Evolutionary conservation across 2,888 invertebrate species (phyloP), one percentile per base, ranked within the genome.

Genomic region (Lydus trimaculatus): DNA sequence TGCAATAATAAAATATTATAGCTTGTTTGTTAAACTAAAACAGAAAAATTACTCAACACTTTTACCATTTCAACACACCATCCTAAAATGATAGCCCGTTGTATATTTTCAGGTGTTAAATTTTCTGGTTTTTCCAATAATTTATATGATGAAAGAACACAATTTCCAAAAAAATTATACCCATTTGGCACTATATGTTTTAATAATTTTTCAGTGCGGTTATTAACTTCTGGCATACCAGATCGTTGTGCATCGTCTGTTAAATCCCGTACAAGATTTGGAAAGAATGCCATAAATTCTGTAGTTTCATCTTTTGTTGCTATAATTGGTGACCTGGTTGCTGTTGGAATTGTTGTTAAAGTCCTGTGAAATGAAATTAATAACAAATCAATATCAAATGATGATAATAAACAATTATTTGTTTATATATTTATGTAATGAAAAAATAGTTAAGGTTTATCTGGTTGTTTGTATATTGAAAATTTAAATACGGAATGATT

Each of bases 61-160:
- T 6, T 33, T 25, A 98, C 97, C 92, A 97, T 90, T 90, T 98
- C 98, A 5, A 95, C 90, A 83, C 97, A 96, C 97, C 98, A 98
- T 72, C 97, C 98, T 84, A 98, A 88, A 77, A 96, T 91, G 75
- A 94, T 92, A 0, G 95, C 94, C n/a, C n/a, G n/a, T n/a, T n/a
- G n/a, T n/a, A n/a, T n/a, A n/a, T n/a, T n/a, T n/a, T n/a, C n/a
- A n/a, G n/a, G n/a, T n/a, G n/a, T n/a, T n/a, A n/a, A n/a, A n/a
- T n/a, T n/a, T n/a, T n/a, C n/a, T n/a, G n/a, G n/a, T n/a, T n/a
- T n/a, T n/a, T n/a, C n/a, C n/a, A n/a, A n/a, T n/a, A n/a, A n/a
- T n/a, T n/a, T n/a, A 83, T 93, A 95, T 0, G 94, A 90, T 39
- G 92, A 86, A 0, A 94, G 91, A 0, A 92, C 89, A 0, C 92